A percentile compares a stretch with the other conserved stretches of the same genome.
Evolutionary conservation across 2,797 vertebrate genomes (phyloP).

Genomic region (Etheostoma perlongum): DNA sequence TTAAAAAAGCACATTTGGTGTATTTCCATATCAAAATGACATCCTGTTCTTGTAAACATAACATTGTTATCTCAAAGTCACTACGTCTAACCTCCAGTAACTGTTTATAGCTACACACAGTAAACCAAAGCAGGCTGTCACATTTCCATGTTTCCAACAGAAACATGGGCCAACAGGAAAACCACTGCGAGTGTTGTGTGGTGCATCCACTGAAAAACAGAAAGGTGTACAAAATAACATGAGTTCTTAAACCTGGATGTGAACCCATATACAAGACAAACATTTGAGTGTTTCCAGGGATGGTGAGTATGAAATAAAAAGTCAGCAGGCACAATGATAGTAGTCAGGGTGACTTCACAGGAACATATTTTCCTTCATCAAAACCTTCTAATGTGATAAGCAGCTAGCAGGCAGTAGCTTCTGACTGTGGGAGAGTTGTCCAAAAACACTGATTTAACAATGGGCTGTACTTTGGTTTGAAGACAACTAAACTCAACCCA

Average conservation of each 20-base stretch:
- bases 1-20: not conserved
- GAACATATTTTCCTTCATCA: not conserved
- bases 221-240: constrained; percentile 3
- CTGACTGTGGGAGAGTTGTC: not conserved
- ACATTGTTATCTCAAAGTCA: constrained; percentile 9
- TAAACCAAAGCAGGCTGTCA: constrained; percentile 8
- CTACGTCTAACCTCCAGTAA: constrained; percentile 6
- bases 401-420: not conserved
- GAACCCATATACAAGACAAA: constrained; percentile 1
- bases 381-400: not conserved
- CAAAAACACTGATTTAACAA: not conserved
- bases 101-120: constrained; percentile 18
- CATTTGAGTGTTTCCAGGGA: constrained; percentile 8
- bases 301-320: not conserved
- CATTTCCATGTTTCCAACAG: constrained; percentile 16
- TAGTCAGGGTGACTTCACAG: not conserved
- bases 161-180: constrained; percentile 13
- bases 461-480: not conserved
- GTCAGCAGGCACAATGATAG: not conserved
- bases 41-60: constrained; percentile 11
- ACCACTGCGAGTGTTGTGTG: constrained; percentile 26
- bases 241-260: constrained; percentile 2
- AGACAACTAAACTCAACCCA: not conserved
- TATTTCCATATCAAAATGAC: not conserved
- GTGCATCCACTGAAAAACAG: constrained; percentile 7